Evolutionary conservation across 92 coral and sea anemone species (phyloP).

Genomic region (Epizoanthus rinbou): DNA sequence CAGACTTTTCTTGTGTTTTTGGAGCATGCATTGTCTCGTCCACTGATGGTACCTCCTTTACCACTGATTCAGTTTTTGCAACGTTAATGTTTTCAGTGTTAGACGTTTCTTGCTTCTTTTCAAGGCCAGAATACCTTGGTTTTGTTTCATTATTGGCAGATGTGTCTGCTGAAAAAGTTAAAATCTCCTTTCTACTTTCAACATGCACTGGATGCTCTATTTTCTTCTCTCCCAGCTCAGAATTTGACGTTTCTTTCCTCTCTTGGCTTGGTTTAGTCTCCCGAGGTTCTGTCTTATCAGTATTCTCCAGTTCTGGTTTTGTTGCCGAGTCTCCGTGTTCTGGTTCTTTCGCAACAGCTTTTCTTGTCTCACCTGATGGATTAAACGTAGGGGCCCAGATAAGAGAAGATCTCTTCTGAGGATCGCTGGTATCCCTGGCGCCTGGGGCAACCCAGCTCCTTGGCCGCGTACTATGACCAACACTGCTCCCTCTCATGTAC

Average conservation of each 20-base stretch:
- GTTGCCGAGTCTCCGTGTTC: neutral
- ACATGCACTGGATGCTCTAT: neutral
- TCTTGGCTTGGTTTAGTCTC: neutral
- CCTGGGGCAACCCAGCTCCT: constrained; percentile 64
- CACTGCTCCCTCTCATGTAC: constrained; percentile 42
- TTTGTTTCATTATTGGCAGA: neutral
- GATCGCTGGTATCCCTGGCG: constrained; percentile 13
- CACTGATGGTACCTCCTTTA: neutral
- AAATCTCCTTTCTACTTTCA: neutral
- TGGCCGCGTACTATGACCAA: constrained; percentile 55
- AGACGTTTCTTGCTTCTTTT: neutral
- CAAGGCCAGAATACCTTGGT: neutral
- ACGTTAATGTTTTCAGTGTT: neutral
- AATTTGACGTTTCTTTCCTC: neutral
- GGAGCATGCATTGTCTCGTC: neutral
- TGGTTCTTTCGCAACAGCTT: neutral
- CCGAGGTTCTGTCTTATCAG: neutral
- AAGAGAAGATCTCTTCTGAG: constrained; percentile 30
- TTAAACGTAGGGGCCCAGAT: constrained; percentile 50
- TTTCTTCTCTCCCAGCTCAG: constrained; percentile 7
- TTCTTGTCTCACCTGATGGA: constrained; percentile 12
- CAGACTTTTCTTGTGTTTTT: no score
- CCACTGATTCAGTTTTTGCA: neutral
- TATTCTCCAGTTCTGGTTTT: constrained; percentile 21
- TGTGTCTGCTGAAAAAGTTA: neutral